phyloP scores from a whole-genome alignment of 1,140 invertebrate genomes.

The Drosophila oshimai region DNA sequence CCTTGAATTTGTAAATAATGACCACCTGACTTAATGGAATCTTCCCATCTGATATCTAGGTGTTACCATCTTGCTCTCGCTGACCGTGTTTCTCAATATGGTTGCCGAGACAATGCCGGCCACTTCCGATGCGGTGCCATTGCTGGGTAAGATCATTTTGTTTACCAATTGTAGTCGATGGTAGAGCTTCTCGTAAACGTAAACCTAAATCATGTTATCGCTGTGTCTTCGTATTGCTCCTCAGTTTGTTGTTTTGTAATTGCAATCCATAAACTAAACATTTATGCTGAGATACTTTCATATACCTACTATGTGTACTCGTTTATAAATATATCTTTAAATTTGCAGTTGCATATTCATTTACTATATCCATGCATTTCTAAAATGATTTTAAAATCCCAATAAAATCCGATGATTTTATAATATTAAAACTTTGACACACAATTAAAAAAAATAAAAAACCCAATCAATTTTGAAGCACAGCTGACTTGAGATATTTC shows the following conservation, averaged over 20 bases:
- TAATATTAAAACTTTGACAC: conserved; percentile 83
- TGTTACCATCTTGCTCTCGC: conserved; percentile 98
- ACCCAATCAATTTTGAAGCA: conserved; percentile 12
- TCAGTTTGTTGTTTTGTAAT: conserved; percentile 52
- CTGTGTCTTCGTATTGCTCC: conserved; percentile 49
- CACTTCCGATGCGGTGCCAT: conserved; percentile 93
- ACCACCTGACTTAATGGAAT: neutral
- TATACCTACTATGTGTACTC: conserved; percentile 15
- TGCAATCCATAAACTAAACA: conserved; percentile 24
- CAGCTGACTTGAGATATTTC: conserved; percentile 23
- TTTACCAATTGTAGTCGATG: conserved; percentile 60
- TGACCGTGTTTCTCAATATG: conserved; percentile 98
- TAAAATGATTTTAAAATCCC: conserved; percentile 75
- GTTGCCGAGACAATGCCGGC: conserved; percentile 97
- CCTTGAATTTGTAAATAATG: neutral
- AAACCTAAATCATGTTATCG: conserved; percentile 19
- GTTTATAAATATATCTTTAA: conserved; percentile 45
- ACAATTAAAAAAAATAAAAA: conserved; percentile 46
- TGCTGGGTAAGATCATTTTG: conserved; percentile 84
- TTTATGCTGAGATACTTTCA: conserved; percentile 26
- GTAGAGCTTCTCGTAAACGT: conserved; percentile 46
- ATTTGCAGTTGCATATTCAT: conserved; percentile 59
- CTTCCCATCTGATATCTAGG: conserved; percentile 85
- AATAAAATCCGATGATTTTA: conserved; percentile 82
- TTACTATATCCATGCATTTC: conserved; percentile 71